These are phyloP conservation scores for Pantherophis vulpinus DNA, from an alignment of 2,797 vertebrate genomes.

Conservation along the genomic window DNA sequence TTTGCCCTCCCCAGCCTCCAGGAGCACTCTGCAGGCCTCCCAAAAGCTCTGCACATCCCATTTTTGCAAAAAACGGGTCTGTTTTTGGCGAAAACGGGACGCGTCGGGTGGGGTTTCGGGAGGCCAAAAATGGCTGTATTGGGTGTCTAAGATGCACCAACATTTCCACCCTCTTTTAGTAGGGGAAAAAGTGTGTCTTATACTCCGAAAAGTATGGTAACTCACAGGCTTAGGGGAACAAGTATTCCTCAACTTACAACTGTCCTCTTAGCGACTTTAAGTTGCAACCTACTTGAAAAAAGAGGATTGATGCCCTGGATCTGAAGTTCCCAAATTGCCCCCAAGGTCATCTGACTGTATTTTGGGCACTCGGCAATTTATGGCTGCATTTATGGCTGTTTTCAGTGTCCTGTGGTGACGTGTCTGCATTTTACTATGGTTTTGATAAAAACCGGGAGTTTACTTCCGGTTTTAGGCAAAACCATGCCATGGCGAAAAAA, in stretches of 20 bases:
- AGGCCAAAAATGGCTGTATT: too few relatives aligned
- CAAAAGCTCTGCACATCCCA: accelerated
- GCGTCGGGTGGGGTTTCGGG: too few relatives aligned
- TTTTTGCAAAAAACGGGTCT: too few relatives aligned
- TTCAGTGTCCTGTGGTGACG: neutral
- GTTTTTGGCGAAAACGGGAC: too few relatives aligned
- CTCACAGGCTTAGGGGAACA: neutral
- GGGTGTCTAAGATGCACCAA: too few relatives aligned
- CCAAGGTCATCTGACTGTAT: neutral
- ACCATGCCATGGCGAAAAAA: too few relatives aligned
- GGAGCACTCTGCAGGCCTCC: too few relatives aligned
- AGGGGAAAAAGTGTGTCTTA: too few relatives aligned
- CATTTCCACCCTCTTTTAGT: too few relatives aligned
- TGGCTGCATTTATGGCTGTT: neutral
- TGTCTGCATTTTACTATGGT: neutral
- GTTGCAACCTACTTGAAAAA: neutral
- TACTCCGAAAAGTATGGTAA: too few relatives aligned
- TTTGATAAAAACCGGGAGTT: neutral
- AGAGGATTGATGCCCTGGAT: neutral
- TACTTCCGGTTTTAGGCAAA: neutral
- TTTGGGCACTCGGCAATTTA: neutral
- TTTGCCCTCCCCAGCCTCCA: too few relatives aligned
- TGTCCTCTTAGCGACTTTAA: neutral
- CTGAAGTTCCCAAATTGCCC: neutral
- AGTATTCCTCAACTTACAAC: neutral